Percentiles rank a stretch among this genome's conserved stretches.
Conservation (phyloP, 1,140 invertebrate species). For the Melanaphis sacchari region DNA sequence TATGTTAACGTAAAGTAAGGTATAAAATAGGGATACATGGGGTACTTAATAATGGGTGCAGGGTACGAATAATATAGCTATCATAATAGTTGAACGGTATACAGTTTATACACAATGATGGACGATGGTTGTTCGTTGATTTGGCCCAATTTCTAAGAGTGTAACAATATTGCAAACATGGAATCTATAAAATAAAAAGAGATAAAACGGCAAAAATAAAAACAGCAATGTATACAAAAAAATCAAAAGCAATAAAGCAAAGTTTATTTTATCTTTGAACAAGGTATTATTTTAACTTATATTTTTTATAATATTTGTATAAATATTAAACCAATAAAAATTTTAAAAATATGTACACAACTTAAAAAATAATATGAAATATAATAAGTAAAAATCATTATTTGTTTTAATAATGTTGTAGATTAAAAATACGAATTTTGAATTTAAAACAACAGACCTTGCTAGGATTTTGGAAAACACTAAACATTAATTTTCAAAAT, state of each 20-base stretch:
- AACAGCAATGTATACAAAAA: too few species aligned
- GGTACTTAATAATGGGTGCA: background rate
- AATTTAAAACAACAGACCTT: background rate
- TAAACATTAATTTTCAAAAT: background rate
- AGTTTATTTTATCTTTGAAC: too few species aligned
- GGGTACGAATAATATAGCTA: background rate
- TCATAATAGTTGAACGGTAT: background rate
- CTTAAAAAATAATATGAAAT: background rate
- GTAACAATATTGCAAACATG: too few species aligned
- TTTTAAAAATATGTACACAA: background rate
- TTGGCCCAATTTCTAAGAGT: too few species aligned
- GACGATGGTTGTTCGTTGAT: too few species aligned
- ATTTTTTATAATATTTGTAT: background rate
- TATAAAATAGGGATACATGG: background rate
- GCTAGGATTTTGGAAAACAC: background rate
- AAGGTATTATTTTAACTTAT: too few species aligned
- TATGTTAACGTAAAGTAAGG: background rate
- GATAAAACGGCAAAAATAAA: too few species aligned
- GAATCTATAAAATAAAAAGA: too few species aligned
- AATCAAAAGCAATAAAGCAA: too few species aligned
- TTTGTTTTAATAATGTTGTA: too few species aligned
- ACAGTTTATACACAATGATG: too few species aligned
- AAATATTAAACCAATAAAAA: background rate
- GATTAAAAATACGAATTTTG: background rate
- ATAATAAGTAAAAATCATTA: too few species aligned